Evolutionary conservation across 2,888 invertebrate species (phyloP).

Genomic region (Euzetes globulus): DNA sequence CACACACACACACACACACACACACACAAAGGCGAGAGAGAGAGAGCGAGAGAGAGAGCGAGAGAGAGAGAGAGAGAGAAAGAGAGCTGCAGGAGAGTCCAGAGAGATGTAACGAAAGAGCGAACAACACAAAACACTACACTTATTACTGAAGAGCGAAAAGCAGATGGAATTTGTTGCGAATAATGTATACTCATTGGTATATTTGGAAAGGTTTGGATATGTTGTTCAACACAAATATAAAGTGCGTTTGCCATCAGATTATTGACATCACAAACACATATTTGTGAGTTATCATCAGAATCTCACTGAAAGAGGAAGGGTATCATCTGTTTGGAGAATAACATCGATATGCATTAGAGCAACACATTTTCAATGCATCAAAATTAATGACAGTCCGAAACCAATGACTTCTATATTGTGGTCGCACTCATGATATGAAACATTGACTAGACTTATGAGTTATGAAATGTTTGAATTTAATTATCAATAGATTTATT

Average conservation of each 20-base stretch:
- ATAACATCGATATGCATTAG: background rate
- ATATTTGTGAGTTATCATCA: slow-evolving; percentile 1
- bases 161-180: slow-evolving; percentile 24
- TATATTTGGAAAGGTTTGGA: background rate
- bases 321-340: background rate
- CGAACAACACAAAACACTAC: background rate
- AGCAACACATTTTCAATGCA: background rate
- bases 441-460: background rate
- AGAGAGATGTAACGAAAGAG: no score
- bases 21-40: no score
- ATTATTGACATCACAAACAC: slow-evolving; percentile 1
- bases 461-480: no score
- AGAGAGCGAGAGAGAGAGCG: background rate
- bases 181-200: background rate
- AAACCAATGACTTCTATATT: no score
- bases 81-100: no score
- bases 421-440: background rate
- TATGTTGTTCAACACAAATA: background rate
- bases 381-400: background rate
- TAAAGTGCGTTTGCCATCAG: background rate
- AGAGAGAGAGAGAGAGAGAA: slow-evolving; percentile 19
- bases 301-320: background rate
- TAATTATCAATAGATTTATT: no score
- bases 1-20: no score
- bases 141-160: background rate